Base-by-base conservation (phyloP, 2,888 invertebrate genomes). In the Melinopterus prodromus region DNA sequence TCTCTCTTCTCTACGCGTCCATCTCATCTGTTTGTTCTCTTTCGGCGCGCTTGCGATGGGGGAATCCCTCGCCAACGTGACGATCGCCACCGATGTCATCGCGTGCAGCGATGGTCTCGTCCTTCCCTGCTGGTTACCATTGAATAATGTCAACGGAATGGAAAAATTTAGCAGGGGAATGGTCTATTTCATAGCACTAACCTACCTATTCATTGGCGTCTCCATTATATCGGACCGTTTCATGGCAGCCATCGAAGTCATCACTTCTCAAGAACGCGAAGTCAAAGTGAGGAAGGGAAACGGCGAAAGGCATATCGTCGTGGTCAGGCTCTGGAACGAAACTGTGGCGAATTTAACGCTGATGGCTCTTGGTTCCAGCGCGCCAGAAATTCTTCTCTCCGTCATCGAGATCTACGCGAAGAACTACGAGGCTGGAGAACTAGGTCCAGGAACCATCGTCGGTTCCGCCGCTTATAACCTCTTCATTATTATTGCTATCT, bases 381-480 rank as follows among this genome's bases (percentile, higher is more conserved):
- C 99, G 2, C 99, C 99, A 0, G 99, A 99, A 90, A 99, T 99
- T 88, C 91, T 99, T 35, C 91, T 99, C 72, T 99, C 99, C 14
- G 96, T 99, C 85, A 99, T 99, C 87, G 99, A 99, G 91, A 98
- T 99, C 88, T 96, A 96, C 89, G 98, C 98, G 71, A 97, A 97
- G 89, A 94, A 96, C 87, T 99, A 99, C 88, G 92, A 97, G 88
- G 98, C 99, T 71, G 99, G 99, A 6, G 99, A 99, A 81, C 91
- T 99, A 79, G 99, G 99, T 15, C 99, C 99, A 6, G 97, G 99
- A 35, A 99, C 99, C 74, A 99, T 99, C 86, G 99, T 99, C 78
- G 99, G 99, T 71, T 98, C 98, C 7, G 99, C 99, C 36, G 99
- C 99, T 76, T 99, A 99, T 90, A 99, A 99, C 89, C 91, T 99